phyloP scores from a whole-genome alignment of 2,113 vertebrate species.

The Gyps fulvus region DNA sequence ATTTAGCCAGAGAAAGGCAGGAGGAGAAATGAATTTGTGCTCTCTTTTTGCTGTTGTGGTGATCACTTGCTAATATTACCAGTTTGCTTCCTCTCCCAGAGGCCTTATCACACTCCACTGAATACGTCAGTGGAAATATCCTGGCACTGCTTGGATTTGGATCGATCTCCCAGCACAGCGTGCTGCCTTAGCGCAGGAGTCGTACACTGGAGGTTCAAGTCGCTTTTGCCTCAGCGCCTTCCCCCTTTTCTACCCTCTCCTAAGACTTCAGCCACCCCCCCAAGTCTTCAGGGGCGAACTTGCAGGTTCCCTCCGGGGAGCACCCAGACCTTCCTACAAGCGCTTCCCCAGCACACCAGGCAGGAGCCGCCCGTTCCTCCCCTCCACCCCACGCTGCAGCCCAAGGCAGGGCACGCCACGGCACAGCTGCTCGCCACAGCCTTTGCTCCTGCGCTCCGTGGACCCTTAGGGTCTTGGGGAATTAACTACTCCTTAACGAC shows the following conservation, averaged over 20 bases:
- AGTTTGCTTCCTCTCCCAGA: not conserved
- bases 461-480: not conserved
- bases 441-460: not conserved
- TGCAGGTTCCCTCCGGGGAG: not conserved
- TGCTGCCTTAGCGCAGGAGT: not conserved
- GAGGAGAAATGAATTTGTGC: not conserved
- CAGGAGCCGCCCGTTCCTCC: not conserved
- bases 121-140: not conserved
- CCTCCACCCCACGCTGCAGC: accelerated
- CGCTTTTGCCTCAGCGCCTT: not conserved
- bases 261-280: not conserved
- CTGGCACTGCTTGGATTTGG: not conserved
- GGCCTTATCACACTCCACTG: not conserved
- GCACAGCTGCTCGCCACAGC: not conserved
- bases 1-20: not conserved
- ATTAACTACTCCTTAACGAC: not conserved
- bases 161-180: not conserved
- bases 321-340: not conserved
- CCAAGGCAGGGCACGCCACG: accelerated
- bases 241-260: not conserved
- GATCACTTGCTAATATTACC: not conserved
- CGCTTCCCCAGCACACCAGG: accelerated
- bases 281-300: accelerated
- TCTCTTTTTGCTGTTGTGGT: not conserved
- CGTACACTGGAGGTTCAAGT: accelerated